phyloP scores from a whole-genome alignment of 92 coral and sea anemone genomes.

The Palythoa grandiflora region DNA sequence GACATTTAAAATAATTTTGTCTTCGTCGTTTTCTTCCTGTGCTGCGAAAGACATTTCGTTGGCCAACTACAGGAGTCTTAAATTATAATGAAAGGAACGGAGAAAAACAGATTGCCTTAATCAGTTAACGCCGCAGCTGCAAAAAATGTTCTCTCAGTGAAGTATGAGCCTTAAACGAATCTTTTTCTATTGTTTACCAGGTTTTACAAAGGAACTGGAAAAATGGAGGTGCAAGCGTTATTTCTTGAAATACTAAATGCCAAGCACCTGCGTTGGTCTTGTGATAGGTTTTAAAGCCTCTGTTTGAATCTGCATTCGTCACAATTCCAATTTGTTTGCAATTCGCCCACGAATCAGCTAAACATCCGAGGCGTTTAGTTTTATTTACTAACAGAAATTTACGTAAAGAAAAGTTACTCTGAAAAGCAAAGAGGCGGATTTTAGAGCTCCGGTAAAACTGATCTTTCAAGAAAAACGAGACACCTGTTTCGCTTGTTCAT shows the following conservation, averaged over 20 bases:
- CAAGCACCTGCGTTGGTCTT: conserved; percentile 30
- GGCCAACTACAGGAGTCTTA: neutral
- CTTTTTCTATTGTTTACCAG: neutral
- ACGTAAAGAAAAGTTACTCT: neutral
- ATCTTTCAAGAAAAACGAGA: neutral
- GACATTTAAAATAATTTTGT: conserved; percentile 87
- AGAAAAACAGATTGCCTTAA: neutral
- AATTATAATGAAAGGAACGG: neutral
- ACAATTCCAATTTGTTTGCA: conserved; percentile 27
- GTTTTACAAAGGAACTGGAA: neutral
- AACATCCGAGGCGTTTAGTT: neutral
- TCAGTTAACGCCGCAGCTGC: no score
- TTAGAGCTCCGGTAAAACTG: neutral
- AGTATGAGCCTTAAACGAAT: neutral
- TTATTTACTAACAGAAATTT: neutral
- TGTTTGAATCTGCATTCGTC: neutral
- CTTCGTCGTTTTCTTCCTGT: conserved; percentile 71
- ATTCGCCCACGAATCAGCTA: conserved; percentile 2
- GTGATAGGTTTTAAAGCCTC: neutral
- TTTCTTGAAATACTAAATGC: no score
- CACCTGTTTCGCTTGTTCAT: neutral
- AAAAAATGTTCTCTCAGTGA: no score
- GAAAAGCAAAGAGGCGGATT: neutral
- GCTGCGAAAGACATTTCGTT: conserved; percentile 60
- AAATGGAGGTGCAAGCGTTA: neutral